Conservation (phyloP, 2,888 invertebrate species). For the Chorisops tibialis region DNA sequence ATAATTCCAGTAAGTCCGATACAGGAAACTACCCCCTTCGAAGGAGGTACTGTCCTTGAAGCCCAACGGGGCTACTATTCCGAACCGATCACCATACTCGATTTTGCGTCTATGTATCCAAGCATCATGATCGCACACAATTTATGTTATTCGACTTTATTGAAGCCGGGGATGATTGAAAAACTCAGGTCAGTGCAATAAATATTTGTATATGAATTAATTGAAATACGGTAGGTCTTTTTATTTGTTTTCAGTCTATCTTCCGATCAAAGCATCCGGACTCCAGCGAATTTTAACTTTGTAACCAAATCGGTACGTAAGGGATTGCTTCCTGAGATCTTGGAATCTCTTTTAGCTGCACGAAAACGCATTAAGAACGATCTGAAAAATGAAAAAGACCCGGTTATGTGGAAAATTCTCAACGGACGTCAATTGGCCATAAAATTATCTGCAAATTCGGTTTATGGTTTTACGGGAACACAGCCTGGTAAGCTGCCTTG, state of each 20-base stretch:
- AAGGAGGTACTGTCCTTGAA: constrained; percentile 98
- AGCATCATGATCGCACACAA: constrained; percentile 99
- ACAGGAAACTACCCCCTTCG: constrained; percentile 82
- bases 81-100: constrained; percentile 95
- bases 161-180: constrained; percentile 62
- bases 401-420: constrained; percentile 85
- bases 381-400: constrained; percentile 93
- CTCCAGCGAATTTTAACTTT: constrained; percentile 89
- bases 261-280: constrained; percentile 75
- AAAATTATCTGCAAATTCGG: constrained; percentile 98
- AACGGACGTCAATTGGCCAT: constrained; percentile 96
- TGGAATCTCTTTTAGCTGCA: constrained; percentile 84
- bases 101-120: constrained; percentile 99
- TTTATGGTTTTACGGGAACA: constrained; percentile 96
- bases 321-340: constrained; percentile 92
- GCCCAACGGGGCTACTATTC: constrained; percentile 95
- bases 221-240: background rate
- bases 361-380: constrained; percentile 93
- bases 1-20: constrained; percentile 87
- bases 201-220: background rate
- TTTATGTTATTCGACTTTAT: constrained; percentile 93
- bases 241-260: constrained; percentile 47
- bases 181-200: constrained; percentile 54
- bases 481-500: constrained; percentile 52
- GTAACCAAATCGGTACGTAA: constrained; percentile 81